Evolutionary conservation across 2,797 vertebrate genomes (phyloP).

Genomic region (Australoheros facetus): DNA sequence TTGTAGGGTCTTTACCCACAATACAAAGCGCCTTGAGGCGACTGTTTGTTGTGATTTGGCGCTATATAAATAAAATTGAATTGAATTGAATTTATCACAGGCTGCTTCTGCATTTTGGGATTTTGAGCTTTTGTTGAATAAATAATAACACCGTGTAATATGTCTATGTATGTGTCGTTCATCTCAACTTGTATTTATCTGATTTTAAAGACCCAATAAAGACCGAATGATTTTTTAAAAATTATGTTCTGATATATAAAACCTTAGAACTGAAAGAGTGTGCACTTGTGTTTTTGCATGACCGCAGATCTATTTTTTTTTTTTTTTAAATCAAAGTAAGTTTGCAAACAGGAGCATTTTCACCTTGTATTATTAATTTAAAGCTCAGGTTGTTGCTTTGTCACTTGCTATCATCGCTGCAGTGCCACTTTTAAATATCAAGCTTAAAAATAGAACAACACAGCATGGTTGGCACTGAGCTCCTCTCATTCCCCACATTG

Average conservation of each 20-base stretch:
- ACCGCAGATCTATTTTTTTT: too few species aligned
- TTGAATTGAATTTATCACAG: too few species aligned
- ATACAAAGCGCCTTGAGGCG: too few species aligned
- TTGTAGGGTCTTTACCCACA: too few species aligned
- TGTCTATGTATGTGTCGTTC: too few species aligned
- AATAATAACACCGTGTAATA: too few species aligned
- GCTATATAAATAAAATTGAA: too few species aligned
- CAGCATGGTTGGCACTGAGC: not conserved
- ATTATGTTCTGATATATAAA: not conserved
- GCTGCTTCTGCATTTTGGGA: too few species aligned
- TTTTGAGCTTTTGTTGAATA: too few species aligned
- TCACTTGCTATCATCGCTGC: conserved; percentile 34
- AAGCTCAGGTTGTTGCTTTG: conserved; percentile 32
- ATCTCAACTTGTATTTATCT: too few species aligned
- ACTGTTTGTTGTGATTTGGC: too few species aligned
- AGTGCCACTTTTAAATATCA: conserved; percentile 49
- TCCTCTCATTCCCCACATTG: not conserved
- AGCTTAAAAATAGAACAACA: conserved; percentile 47
- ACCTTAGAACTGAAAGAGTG: not conserved
- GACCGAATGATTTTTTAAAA: not conserved
- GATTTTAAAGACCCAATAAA: too few species aligned
- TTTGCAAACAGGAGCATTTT: not conserved
- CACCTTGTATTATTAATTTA: not conserved
- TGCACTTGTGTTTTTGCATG: not conserved
- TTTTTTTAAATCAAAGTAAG: not conserved